Evolutionary conservation across 2,888 invertebrate genomes (phyloP), one percentile per base, ranked within the genome.

Genomic region (Tenodera sinensis): DNA sequence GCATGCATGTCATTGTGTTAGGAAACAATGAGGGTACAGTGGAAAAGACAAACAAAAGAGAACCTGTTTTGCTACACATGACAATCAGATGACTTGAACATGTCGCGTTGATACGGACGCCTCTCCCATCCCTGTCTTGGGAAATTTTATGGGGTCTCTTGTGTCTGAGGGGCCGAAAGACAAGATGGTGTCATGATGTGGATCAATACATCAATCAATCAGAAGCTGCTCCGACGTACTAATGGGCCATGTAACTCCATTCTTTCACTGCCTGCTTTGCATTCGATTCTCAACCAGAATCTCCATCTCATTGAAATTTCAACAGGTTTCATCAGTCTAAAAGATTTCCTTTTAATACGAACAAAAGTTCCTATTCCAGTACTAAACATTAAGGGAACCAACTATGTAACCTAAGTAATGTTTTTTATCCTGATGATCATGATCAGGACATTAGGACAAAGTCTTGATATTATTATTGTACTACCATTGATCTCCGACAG

Each of bases 301-400:
- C 82, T 71, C 54, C 86, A 15, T 15, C 86, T 86, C 86, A 86
- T 86, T 86, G 81, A 86, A 86, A 86, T 86, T 86, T 86, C 86
- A 86, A 86, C 86, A 86, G 28, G 86, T 25, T 81, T 27, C 54
- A 54, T 54, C 54, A 71, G 54, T 25, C 20, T 20, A 20, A 71
- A 71, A 71, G 54, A 71, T 20, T 25, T 71, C 54, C 54, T 71
- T 71, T 42, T 9, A 42, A 42, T 42, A 42, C 42, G 9, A 42
- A 42, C 42, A 42, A 25, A 71, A 71, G 54, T 25, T 54, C 54
- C 6, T 42, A 42, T 20, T 15, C 8, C 20, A 20, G 54, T 71
- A 14, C 20, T 20, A 71, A 71, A 71, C 20, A 6, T 20, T 15
- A 12, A 12, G 12, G 12, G 12, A 12, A 12, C 9, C 12, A 1